These are phyloP conservation scores for Tarsius wallacei DNA, from an alignment of 2,797 vertebrate genomes.

Conservation along the genomic window DNA sequence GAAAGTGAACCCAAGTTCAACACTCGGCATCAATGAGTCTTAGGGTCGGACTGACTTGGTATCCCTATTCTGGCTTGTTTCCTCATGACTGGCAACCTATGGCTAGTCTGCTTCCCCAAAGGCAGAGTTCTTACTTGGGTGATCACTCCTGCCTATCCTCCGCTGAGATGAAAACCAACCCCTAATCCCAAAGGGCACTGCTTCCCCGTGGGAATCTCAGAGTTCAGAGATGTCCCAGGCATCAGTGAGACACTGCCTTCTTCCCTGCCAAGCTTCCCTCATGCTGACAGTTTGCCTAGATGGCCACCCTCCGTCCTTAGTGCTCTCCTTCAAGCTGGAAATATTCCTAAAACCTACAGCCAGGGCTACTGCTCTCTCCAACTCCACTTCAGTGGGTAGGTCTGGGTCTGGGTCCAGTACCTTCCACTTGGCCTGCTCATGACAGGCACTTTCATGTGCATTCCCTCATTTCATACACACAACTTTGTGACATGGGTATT, in stretches of 20 bases:
- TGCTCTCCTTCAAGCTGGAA: neutral
- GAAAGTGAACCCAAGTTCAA: neutral
- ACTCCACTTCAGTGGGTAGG: neutral
- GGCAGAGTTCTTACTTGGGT: too few relatives aligned
- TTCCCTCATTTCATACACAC: neutral
- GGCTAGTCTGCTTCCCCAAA: neutral
- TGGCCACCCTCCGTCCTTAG: neutral
- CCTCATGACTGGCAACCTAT: neutral
- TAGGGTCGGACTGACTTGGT: neutral
- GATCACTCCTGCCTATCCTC: neutral
- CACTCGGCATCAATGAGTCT: neutral
- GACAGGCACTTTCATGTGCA: neutral
- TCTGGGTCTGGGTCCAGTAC: neutral
- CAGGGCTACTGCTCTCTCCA: neutral
- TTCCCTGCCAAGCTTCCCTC: neutral
- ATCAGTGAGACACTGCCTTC: neutral
- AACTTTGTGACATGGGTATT: neutral
- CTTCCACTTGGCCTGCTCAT: too few relatives aligned
- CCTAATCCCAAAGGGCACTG: neutral
- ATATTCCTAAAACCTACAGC: neutral
- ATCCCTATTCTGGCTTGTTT: neutral
- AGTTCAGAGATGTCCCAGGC: neutral
- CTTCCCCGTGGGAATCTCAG: neutral
- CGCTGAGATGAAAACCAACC: neutral
- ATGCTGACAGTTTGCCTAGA: neutral